Conservation (phyloP, 2,113 vertebrate genomes). For the Clinocottus analis region DNA sequence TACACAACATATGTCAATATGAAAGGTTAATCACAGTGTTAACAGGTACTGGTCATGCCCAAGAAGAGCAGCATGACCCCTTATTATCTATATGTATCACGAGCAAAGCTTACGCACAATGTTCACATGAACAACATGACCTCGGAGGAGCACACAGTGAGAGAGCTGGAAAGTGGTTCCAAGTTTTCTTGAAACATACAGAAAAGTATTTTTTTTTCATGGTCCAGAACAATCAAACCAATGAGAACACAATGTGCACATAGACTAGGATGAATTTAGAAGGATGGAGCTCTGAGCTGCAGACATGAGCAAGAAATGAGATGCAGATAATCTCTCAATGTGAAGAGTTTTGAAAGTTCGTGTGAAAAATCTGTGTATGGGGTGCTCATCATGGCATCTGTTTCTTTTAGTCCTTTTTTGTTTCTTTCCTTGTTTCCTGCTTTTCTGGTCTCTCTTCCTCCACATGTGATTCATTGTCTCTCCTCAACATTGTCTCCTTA, state of each 20-base stretch:
- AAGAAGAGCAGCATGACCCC: background rate
- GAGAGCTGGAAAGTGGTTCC: background rate
- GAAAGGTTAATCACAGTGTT: slow-evolving; percentile 55
- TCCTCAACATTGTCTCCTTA: slow-evolving; percentile 8
- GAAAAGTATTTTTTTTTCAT: background rate
- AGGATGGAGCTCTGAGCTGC: background rate
- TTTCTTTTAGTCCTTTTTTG: slow-evolving; percentile 4
- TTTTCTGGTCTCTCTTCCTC: slow-evolving; percentile 9
- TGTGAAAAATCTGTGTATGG: background rate
- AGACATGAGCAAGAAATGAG: background rate
- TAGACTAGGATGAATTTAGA: background rate
- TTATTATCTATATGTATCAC: background rate
- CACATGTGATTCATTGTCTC: slow-evolving; percentile 27
- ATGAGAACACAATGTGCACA: background rate
- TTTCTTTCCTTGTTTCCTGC: slow-evolving; percentile 12
- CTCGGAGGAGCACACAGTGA: background rate
- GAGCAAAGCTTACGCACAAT: background rate
- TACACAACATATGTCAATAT: slow-evolving; percentile 71
- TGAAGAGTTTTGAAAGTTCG: background rate
- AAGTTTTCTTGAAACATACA: background rate
- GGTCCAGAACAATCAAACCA: background rate
- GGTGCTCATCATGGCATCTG: background rate
- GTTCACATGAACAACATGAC: background rate
- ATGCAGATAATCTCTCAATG: background rate
- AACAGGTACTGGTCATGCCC: slow-evolving; percentile 28